These are phyloP conservation scores for Turdus rufiventris DNA, from an alignment of 2,113 vertebrate genomes.

Conservation along the genomic window DNA sequence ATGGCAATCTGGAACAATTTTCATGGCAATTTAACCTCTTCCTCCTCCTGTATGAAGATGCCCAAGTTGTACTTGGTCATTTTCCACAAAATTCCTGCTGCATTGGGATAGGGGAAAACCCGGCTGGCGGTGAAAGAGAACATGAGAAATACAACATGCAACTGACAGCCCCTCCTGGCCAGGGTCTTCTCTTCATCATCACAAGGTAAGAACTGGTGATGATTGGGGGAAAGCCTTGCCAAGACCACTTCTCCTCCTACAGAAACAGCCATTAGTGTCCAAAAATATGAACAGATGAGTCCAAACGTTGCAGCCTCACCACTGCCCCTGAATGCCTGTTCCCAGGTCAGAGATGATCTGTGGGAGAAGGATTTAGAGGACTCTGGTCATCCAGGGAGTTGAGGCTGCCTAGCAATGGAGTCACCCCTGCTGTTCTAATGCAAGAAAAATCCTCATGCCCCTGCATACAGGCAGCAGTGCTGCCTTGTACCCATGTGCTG, in stretches of 20 bases:
- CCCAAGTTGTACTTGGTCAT: neutral
- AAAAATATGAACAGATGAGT: neutral
- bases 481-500: neutral
- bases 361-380: neutral
- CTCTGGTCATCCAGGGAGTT: neutral
- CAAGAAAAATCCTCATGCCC: neutral
- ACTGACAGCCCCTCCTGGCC: neutral
- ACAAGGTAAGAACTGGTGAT: neutral
- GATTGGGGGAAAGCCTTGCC: neutral
- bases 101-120: neutral
- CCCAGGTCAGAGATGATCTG: neutral
- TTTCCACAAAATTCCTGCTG: neutral
- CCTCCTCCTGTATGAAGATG: neutral
- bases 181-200: neutral
- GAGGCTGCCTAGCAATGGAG: neutral
- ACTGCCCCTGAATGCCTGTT: neutral
- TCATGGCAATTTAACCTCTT: neutral
- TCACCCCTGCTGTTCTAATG: neutral
- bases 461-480: neutral
- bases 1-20: neutral
- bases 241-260: neutral
- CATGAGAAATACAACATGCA: neutral
- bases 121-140: neutral
- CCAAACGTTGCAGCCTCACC: rapidly evolving
- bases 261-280: rapidly evolving